Evolutionary conservation across 2,113 vertebrate genomes (phyloP).

Genomic region (Oriolus oriolus): DNA sequence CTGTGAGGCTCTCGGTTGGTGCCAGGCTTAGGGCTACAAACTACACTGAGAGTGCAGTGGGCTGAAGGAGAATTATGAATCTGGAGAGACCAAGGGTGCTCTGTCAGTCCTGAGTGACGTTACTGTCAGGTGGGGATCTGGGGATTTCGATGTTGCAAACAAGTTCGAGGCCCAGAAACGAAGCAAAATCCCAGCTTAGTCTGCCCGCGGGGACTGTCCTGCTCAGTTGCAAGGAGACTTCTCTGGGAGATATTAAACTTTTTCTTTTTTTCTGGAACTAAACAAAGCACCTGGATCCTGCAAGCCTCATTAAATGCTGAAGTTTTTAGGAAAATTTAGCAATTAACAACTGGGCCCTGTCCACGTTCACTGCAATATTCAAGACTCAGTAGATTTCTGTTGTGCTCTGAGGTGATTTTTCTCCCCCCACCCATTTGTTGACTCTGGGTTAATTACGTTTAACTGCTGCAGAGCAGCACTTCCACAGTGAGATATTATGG

Average conservation of each 20-base stretch:
- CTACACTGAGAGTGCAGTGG: not conserved
- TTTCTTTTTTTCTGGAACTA: not conserved
- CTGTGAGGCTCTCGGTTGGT: not conserved
- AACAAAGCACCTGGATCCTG: not conserved
- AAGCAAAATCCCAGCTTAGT: not conserved
- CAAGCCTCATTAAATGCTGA: not conserved
- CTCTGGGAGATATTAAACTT: not conserved
- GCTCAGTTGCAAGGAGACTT: not conserved
- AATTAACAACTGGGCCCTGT: not conserved
- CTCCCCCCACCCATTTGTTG: rapidly evolving
- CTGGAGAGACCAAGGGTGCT: not conserved
- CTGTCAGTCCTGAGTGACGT: too few relatives aligned
- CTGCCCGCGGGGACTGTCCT: not conserved
- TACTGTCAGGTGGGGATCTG: not conserved
- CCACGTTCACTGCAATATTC: not conserved
- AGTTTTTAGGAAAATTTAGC: not conserved
- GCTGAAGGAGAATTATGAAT: not conserved
- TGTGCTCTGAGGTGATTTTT: not conserved
- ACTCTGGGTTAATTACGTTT: not conserved
- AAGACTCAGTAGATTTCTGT: not conserved
- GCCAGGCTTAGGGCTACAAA: not conserved
- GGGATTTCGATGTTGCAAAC: not conserved
- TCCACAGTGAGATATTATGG: not conserved
- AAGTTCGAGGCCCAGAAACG: not conserved
- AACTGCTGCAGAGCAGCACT: not conserved